Evolutionary conservation across 2,797 vertebrate species (phyloP).

Genomic region (Naso thynnoides): DNA sequence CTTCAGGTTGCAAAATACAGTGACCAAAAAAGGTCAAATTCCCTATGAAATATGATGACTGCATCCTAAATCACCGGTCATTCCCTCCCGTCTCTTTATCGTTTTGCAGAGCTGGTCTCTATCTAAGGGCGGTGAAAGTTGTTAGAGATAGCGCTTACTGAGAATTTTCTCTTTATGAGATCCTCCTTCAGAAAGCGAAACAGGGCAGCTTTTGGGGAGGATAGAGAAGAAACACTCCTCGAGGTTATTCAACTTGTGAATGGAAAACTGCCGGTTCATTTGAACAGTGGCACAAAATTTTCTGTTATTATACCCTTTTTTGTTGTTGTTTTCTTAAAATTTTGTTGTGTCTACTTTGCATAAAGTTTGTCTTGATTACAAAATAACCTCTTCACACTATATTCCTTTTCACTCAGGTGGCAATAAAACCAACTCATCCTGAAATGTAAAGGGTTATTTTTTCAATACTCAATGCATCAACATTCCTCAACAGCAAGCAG

Average conservation of each 20-base stretch:
- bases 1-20: constrained; percentile 15
- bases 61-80: not conserved
- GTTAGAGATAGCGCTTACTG: not conserved
- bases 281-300: too few species aligned
- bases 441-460: not conserved
- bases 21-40: constrained; percentile 24
- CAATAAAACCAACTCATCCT: not conserved
- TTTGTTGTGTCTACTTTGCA: too few species aligned
- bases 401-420: not conserved
- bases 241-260: constrained; percentile 18
- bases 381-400: not conserved
- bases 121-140: constrained; percentile 12
- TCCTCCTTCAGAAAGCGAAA: constrained; percentile 12
- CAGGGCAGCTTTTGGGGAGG: not conserved
- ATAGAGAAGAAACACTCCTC: constrained; percentile 16
- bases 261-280: not conserved
- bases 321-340: too few species aligned
- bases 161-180: constrained; percentile 10
- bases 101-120: not conserved
- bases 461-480: not conserved
- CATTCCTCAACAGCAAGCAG: not conserved
- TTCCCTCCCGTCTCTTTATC: constrained; percentile 9
- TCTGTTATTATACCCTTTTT: too few species aligned
- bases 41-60: constrained; percentile 13
- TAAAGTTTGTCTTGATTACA: not conserved